These are phyloP conservation scores for Triplophysa rosa DNA, from an alignment of 2,113 vertebrate species.

Conservation along the genomic window DNA sequence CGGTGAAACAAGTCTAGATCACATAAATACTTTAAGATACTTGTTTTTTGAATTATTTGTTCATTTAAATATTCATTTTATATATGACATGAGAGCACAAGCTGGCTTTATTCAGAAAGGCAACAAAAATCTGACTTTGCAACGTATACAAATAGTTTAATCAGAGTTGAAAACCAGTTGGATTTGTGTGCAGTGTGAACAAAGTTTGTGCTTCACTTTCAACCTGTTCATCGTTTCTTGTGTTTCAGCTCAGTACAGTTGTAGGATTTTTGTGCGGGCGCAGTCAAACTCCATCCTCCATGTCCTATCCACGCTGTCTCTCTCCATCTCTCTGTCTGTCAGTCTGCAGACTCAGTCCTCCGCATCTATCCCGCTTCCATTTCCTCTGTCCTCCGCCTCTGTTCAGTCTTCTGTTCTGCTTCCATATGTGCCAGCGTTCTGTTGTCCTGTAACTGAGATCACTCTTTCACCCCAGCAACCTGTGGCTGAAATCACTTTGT, in stretches of 20 bases:
- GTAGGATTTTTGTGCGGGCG: conserved; percentile 25
- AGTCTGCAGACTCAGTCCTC: conserved; percentile 34
- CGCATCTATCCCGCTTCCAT: neutral
- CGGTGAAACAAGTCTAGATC: neutral
- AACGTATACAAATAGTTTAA: too few relatives aligned
- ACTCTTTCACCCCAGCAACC: conserved; percentile 36
- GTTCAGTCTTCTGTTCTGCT: conserved; percentile 33
- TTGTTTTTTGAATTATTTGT: neutral
- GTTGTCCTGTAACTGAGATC: conserved; percentile 9
- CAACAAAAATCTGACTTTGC: too few relatives aligned
- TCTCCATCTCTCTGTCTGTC: conserved; percentile 42
- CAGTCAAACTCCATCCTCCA: conserved; percentile 41
- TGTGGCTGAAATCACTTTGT: conserved; percentile 17
- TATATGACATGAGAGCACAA: too few relatives aligned
- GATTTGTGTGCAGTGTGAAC: neutral
- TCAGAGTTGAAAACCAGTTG: too few relatives aligned
- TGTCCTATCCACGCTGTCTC: conserved; percentile 37
- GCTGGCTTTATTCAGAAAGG: too few relatives aligned
- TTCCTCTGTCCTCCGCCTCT: conserved; percentile 4
- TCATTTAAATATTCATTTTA: neutral
- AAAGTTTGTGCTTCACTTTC: neutral
- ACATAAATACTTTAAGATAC: neutral
- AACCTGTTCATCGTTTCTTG: neutral
- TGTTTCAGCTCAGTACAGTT: conserved; percentile 48
- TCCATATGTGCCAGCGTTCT: conserved; percentile 9